Base-by-base conservation (phyloP, 2,888 invertebrate species). In the Tricholauxania praeusta region DNA sequence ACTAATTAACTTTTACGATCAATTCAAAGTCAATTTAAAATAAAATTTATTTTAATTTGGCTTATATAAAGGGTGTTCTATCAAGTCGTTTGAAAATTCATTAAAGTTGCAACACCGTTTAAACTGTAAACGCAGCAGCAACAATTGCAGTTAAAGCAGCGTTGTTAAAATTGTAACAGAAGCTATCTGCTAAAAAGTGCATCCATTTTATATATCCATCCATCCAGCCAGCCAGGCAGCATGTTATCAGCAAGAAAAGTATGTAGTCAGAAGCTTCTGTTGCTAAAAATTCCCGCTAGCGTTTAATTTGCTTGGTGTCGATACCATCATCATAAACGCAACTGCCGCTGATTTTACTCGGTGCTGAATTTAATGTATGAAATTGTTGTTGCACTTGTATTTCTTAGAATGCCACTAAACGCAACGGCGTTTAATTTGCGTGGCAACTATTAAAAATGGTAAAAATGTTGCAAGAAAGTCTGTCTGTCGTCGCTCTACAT, bases 251-350 rank as follows among this genome's bases (percentile, higher is more conserved):
- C 74, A 73, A 66, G 60, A 71, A 51, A 57, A 73, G 71, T 71
- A 73, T 74, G 76, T 74, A 71, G 74, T 74, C 75, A 75, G 74
- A 77, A 73, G 75, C 74, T 72, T 57, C 75, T 76, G 74, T 72
- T 76, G 75, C 63, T 39, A 65, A 75, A 72, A 72, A 76, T 74
- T 74, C 71, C 73, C 74, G 70, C 57, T 68, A 74, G 75, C 71
- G 70, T 39, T 39, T 39, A 39, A 10, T 39, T 39, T 39, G 10
- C 70, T 66, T 66, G 69, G n/a, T 15, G 15, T 7, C 55, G 55
- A 57, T 57, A 57, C 19, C 47, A 57, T 67, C 67, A 57, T 57
- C 48, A 57, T 47, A n/a, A 52, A 22, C 15, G 51, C 49, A 49
- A 22, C 51, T 10, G 15, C 32, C 60, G 32, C 57, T 49, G 67